Evolutionary conservation across 2,797 vertebrate species (phyloP).

Genomic region (Euthynnus affinis): DNA sequence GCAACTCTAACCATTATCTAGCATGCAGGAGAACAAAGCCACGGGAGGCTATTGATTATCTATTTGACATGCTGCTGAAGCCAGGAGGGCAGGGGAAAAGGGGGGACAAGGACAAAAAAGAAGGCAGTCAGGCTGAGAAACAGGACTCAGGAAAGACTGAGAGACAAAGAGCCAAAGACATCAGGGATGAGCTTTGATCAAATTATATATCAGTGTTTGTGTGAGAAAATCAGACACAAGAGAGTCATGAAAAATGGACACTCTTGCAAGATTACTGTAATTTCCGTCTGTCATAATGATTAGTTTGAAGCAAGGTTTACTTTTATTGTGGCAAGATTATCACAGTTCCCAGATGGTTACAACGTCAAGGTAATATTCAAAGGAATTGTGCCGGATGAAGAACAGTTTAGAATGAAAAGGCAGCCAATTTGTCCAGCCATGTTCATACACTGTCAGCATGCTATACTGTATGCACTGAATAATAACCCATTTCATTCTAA

Average conservation of each 20-base stretch:
- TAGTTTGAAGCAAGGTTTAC: slow-evolving; percentile 35
- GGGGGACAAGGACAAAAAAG: slow-evolving; percentile 31
- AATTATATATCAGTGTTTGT: slow-evolving; percentile 26
- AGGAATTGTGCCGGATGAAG: background rate
- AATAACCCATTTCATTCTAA: background rate
- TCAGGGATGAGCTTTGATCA: slow-evolving; percentile 32
- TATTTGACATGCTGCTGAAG: slow-evolving; percentile 68
- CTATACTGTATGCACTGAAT: background rate
- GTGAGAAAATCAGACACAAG: slow-evolving; percentile 29
- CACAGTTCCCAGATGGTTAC: slow-evolving; percentile 6
- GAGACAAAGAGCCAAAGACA: slow-evolving; percentile 13
- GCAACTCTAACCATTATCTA: slow-evolving; percentile 75
- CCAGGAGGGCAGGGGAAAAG: slow-evolving; percentile 37
- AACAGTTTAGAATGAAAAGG: slow-evolving; percentile 2
- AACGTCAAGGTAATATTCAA: slow-evolving; percentile 10
- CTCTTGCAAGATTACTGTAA: slow-evolving; percentile 39
- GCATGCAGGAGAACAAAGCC: slow-evolving; percentile 64
- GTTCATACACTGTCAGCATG: background rate
- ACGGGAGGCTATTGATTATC: slow-evolving; percentile 75
- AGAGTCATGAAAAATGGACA: slow-evolving; percentile 25
- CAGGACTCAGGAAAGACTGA: background rate
- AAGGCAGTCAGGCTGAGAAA: background rate
- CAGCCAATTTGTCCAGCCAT: background rate
- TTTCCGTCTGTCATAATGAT: slow-evolving; percentile 43
- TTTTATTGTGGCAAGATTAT: slow-evolving; percentile 46